phyloP scores from a whole-genome alignment of 2,113 vertebrate species.

The Phaetusa simplex region DNA sequence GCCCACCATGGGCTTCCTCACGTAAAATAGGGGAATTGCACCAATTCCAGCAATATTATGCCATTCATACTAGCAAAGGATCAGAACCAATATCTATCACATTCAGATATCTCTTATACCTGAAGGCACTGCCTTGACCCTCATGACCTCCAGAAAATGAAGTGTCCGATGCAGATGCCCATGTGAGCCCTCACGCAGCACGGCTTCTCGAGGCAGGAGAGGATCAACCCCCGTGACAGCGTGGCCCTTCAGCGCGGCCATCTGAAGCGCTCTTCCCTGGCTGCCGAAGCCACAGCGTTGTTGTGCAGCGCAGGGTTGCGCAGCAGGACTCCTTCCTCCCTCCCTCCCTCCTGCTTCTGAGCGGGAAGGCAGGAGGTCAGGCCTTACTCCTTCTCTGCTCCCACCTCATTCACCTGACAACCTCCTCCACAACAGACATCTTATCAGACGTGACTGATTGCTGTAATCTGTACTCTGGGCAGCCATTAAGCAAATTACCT shows the following conservation, averaged over 20 bases:
- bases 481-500: slow-evolving; percentile 99
- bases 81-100: neutral
- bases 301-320: neutral
- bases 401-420: slow-evolving; percentile 84
- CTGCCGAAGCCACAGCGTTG: neutral
- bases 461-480: slow-evolving; percentile 98
- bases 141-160: neutral
- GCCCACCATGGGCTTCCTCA: neutral
- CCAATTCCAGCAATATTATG: neutral
- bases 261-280: neutral
- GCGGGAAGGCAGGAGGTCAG: slow-evolving; percentile 22
- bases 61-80: neutral
- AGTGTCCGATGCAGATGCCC: accelerated
- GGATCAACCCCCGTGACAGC: neutral
- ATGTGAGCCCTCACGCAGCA: accelerated
- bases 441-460: slow-evolving; percentile 99
- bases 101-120: neutral
- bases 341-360: neutral
- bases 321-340: neutral
- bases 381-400: slow-evolving; percentile 75
- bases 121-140: neutral
- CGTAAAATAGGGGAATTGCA: accelerated
- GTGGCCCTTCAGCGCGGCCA: neutral
- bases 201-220: neutral
- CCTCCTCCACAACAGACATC: slow-evolving; percentile 87